Conservation (phyloP, 2,888 invertebrate species). For the Opisthograptis luteolata region DNA sequence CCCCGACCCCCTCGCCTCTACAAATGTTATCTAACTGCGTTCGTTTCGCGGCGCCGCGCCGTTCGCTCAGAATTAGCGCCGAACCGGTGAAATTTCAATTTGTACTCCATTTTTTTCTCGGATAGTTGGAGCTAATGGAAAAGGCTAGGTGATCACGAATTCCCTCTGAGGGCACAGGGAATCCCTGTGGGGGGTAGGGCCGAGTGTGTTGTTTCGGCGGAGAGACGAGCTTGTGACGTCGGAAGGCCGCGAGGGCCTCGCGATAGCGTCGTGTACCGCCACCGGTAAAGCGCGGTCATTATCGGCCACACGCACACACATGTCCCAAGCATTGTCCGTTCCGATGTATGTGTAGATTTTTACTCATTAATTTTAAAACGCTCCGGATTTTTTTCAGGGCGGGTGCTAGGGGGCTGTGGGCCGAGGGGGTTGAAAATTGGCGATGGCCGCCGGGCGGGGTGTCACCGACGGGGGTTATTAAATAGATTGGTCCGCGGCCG, state of each 20-base stretch:
- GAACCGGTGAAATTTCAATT: slow-evolving; percentile 80
- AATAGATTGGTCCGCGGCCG: slow-evolving; percentile 86
- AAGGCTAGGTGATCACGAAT: slow-evolving; percentile 62
- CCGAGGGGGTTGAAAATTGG: slow-evolving; percentile 78
- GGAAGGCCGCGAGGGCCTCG: slow-evolving; percentile 36
- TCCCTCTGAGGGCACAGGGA: slow-evolving; percentile 51
- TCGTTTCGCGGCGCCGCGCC: slow-evolving; percentile 73
- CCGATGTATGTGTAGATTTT: slow-evolving; percentile 83
- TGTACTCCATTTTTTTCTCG: slow-evolving; percentile 74
- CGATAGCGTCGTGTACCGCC: slow-evolving; percentile 55
- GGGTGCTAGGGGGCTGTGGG: slow-evolving; percentile 76
- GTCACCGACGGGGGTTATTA: slow-evolving; percentile 84
- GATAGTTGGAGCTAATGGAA: slow-evolving; percentile 75
- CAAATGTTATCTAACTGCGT: slow-evolving; percentile 85
- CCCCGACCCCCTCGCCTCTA: slow-evolving; percentile 71
- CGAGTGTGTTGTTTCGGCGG: slow-evolving; percentile 11
- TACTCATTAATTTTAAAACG: slow-evolving; percentile 86
- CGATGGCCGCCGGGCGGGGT: slow-evolving; percentile 84
- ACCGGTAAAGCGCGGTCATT: slow-evolving; percentile 69
- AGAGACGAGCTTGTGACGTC: slow-evolving; percentile 14
- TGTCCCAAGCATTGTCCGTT: slow-evolving; percentile 61
- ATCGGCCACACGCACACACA: slow-evolving; percentile 72
- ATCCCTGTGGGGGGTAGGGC: slow-evolving; percentile 41
- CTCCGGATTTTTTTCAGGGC: slow-evolving; percentile 85
- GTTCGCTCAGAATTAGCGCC: slow-evolving; percentile 77